A percentile compares a stretch with the other conserved stretches of the same genome.
Evolutionary conservation across 2,113 vertebrate genomes (phyloP).

Genomic region (Ariopsis seemanni): DNA sequence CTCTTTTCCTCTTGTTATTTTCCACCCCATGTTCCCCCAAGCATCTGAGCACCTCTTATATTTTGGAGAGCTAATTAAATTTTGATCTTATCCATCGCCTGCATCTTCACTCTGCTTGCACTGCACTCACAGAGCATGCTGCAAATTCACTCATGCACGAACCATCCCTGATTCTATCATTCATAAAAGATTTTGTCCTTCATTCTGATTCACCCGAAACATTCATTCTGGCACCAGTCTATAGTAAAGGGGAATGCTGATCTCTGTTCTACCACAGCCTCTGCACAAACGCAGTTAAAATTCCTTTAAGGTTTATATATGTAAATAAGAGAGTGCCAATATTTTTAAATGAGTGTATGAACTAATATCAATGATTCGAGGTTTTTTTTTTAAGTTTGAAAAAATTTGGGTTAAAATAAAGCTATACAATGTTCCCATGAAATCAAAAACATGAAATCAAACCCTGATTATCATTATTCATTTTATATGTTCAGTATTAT

Average conservation of each 20-base stretch:
- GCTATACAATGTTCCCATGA: background rate
- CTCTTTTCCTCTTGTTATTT: too few relatives aligned
- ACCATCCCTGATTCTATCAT: background rate
- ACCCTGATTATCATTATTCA: background rate
- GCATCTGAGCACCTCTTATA: background rate
- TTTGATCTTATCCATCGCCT: constrained; percentile 18
- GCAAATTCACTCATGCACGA: background rate
- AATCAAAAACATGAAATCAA: background rate
- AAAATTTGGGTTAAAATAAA: background rate
- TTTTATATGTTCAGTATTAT: background rate
- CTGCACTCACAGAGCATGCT: background rate
- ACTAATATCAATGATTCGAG: background rate
- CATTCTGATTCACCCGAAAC: background rate
- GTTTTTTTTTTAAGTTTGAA: background rate
- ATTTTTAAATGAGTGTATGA: background rate
- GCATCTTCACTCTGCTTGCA: constrained; percentile 11
- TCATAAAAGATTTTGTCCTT: background rate
- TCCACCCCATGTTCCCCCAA: background rate
- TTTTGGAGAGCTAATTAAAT: constrained; percentile 23
- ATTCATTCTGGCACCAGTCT: background rate
- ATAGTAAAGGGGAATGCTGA: background rate
- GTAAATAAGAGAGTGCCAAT: background rate
- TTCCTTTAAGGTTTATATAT: background rate
- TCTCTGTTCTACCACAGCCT: background rate
- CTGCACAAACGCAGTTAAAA: background rate